Evolutionary conservation across 1,140 invertebrate genomes (phyloP).

Genomic region (Brachionus angularis): DNA sequence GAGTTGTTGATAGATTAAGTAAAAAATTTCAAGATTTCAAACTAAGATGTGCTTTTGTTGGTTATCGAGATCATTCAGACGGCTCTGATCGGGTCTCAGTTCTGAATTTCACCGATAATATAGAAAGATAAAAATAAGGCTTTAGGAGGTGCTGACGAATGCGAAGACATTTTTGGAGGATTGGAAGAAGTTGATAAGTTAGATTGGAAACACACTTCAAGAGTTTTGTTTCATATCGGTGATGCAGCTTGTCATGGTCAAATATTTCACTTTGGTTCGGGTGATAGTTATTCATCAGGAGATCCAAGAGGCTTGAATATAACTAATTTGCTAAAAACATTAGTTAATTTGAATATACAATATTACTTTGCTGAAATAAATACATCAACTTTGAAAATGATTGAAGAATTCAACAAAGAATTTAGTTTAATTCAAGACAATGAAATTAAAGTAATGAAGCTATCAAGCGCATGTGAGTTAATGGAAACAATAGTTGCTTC

Average conservation of each 20-base stretch:
- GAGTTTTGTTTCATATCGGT: constrained; percentile 9
- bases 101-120: background rate
- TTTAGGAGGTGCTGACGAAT: background rate
- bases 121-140: background rate
- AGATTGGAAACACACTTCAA: background rate
- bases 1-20: background rate
- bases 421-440: background rate
- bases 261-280: background rate
- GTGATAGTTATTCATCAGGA: background rate
- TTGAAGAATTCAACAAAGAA: constrained; percentile 11
- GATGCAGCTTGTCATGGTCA: constrained; percentile 32
- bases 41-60: background rate
- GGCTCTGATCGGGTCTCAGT: background rate
- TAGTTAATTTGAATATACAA: background rate
- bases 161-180: constrained; percentile 28
- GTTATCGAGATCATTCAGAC: background rate
- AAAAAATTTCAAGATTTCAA: background rate
- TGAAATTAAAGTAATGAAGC: constrained; percentile 1
- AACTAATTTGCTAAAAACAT: background rate
- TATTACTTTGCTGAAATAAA: constrained; percentile 24
- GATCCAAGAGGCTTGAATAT: background rate
- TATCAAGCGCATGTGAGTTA: too few relatives aligned
- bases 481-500: too few relatives aligned
- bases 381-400: background rate
- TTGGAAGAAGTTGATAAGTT: constrained; percentile 3